A percentile compares a stretch with the other conserved stretches of the same genome.
Evolutionary conservation across 2,797 vertebrate species (phyloP).

Genomic region (Typhlichthys subterraneus): DNA sequence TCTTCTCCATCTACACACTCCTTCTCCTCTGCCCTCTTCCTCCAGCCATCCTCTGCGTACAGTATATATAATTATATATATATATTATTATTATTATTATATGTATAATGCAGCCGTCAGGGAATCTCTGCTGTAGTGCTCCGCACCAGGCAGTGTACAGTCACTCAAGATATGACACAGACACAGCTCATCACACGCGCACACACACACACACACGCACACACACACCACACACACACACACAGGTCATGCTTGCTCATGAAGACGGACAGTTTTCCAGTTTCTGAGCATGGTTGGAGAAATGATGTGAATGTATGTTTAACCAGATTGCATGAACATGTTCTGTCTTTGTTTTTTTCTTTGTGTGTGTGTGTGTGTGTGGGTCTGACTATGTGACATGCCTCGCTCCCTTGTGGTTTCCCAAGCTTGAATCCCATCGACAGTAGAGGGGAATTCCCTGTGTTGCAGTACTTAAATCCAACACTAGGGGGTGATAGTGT

Average conservation of each 20-base stretch:
- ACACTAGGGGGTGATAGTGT: constrained; percentile 64
- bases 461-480: constrained; percentile 51
- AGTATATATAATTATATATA: too few relatives aligned
- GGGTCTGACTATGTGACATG: constrained; percentile 6
- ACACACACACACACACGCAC: background rate
- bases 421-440: constrained; percentile 25
- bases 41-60: background rate
- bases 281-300: constrained; percentile 1
- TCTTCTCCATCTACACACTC: background rate
- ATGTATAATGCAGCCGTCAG: too few relatives aligned
- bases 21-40: constrained; percentile 9
- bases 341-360: constrained; percentile 10
- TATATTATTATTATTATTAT: too few relatives aligned
- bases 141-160: too few relatives aligned
- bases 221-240: background rate
- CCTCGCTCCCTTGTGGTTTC: constrained; percentile 28
- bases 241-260: background rate
- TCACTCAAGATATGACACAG: too few relatives aligned
- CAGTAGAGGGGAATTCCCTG: constrained; percentile 39
- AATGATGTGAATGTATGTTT: background rate
- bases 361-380: constrained; percentile 9
- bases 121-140: too few relatives aligned
- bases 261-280: background rate
- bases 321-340: background rate
- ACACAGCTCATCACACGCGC: background rate